Base-by-base conservation (phyloP, 1,140 invertebrate species). In the Sinella curviseta region DNA sequence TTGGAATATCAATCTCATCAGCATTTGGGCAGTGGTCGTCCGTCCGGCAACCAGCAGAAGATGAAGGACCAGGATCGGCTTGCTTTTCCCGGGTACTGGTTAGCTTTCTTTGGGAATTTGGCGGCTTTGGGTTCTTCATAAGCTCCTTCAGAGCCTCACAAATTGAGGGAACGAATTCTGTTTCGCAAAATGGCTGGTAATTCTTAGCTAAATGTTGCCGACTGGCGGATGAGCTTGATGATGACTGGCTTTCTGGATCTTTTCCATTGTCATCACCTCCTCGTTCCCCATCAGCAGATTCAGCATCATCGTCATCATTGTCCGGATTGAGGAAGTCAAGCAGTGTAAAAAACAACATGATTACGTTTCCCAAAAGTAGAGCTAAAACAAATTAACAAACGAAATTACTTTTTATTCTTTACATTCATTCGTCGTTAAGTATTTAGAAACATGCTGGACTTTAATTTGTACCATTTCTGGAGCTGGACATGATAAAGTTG, bases 141-240 rank as follows among this genome's bases (percentile, higher is more conserved):
- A 83, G 65, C 57, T 83, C 82, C 3, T 79, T 74, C 0, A 83
- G 55, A 2, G 77, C 80, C 74, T 83, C 82, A 35, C 82, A 83
- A 3, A 83, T 35, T n/a, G 82, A 79, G 0, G 76, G 70, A 17
- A 83, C 74, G 75, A 81, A 83, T n/a, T 54, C 34, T 1, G 70
- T 54, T 36, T 79, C 39, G 26, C 75, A 79, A 75, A 82, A 79
- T 33, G 55, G 36, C 1, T 54, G 26, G 39, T 77, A 77, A 20
- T 33, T 65, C 28, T 70, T 70, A 16, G 28, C 20, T 20, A 74
- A 75, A 30, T 73, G 33, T 77, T 54, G 4, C 65, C 54, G 17
- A 35, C 28, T 26, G 26, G 33, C 74, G 20, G 39, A 14, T 31
- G 30, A 20, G 17, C 48, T n/a, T 73, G 76, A 77, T 4, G 20